Conservation (phyloP, 2,113 vertebrate species). For the Carassius gibelio region DNA sequence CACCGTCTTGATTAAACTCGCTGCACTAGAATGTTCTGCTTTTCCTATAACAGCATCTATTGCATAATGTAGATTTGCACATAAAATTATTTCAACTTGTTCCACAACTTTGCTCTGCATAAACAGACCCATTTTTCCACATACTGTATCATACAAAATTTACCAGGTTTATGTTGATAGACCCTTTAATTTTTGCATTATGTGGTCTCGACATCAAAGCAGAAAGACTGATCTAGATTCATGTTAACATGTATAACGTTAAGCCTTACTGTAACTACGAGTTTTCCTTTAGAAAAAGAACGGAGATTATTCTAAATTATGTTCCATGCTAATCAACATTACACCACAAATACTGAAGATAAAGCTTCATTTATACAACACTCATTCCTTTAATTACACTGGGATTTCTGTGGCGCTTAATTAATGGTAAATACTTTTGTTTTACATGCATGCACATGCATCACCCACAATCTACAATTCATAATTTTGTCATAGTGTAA, state of each 20-base stretch:
- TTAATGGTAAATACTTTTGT: constrained; percentile 15
- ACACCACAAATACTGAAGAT: background rate
- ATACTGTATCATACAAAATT: too few species aligned
- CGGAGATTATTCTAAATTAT: too few species aligned
- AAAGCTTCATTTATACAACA: background rate
- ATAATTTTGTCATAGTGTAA: background rate
- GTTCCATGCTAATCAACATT: too few species aligned
- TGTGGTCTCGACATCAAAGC: background rate
- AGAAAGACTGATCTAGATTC: background rate
- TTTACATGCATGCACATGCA: constrained; percentile 7
- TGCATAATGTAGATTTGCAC: background rate
- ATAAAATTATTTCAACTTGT: background rate
- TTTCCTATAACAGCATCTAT: background rate
- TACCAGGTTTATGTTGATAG: too few species aligned
- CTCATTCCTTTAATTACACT: constrained; percentile 25
- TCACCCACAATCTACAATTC: background rate
- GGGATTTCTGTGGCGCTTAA: constrained; percentile 33
- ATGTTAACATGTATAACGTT: too few species aligned
- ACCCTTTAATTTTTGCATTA: background rate
- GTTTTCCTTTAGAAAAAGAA: too few species aligned
- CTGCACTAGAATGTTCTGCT: background rate
- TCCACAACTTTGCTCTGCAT: background rate
- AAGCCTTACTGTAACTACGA: too few species aligned
- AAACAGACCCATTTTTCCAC: too few species aligned
- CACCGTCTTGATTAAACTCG: background rate